Base-by-base conservation (phyloP, 2,797 vertebrate genomes). In the Erethizon dorsatum region DNA sequence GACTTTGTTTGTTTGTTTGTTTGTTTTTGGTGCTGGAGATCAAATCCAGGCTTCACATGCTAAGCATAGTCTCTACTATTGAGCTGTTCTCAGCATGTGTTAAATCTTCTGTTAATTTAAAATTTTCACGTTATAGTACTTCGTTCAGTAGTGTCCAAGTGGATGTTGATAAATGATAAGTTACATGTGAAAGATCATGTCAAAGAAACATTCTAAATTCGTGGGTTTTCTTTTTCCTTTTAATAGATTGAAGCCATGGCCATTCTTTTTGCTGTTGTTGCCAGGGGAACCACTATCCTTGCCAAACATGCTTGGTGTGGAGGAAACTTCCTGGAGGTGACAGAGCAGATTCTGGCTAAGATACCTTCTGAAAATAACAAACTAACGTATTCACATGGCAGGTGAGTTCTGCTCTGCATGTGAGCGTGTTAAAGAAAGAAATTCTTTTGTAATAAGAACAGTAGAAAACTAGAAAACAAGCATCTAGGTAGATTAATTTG, bases 281-380 rank as follows among this genome's bases (percentile, higher is more conserved):
- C 99, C 28, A 99, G 99, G 97, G 99, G 99, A 98, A 99, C 99
- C 88, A 99, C 99, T 94, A 99, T 99, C 98, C 99, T 99, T 87
- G 99, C 99, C 97, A 99, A 99, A 93, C 99, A 99, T 56, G 99
- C 99, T 15, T 99, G 99, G 99, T 99, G 99, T 75, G 99, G 99
- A 3, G 99, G 99, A 20, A 99, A 99, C 98, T 99, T 99, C 98
- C 98, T 99, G 98, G 99, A 99, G 98, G 99, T 99, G 97, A 99
- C 99, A 0, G 99, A 99, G 97, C 99, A 99, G 98, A 99, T 99
- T 97, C 98, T 99, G 98, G 99, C 99, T 12, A 99, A 99, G 98
- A 99, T 99, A 95, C 99, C 99, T 0, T 99, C 99, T 0, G 99
- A 99, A 98, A 99, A 99, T 98, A 99, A 99, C 99, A 99, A 99